Base-by-base conservation (phyloP, 2,888 invertebrate species). In the Drosophila eohydei region DNA sequence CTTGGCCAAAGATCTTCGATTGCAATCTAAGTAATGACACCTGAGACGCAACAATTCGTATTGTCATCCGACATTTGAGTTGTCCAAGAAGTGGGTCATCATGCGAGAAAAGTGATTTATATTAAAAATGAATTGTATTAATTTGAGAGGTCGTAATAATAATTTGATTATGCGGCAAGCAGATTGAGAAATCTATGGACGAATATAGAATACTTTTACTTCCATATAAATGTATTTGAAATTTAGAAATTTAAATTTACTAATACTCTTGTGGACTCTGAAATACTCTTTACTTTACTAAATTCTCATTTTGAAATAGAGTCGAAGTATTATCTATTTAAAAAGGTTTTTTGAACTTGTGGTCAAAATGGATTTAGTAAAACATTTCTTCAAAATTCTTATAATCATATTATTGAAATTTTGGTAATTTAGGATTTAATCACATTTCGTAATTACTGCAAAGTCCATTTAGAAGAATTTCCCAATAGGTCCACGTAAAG, bases 11-110 rank as follows among this genome's bases (percentile, higher is more conserved):
- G 50, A 41, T 48, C 56, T 14, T 34, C 26, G 40, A 26, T 30
- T 52, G 56, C 78, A 77, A 56, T 77, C 55, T 65, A 28, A 43
- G 26, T 62, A 71, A 59, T 77, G 51, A 65, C n/a, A 69, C 56
- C 50, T 8, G 0, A 4, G 1, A 12, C 1, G 26, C 14, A 14
- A 46, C 28, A 52, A 32, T 48, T 56, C 32, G 40, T 38, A 16
- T 32, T 44, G 61, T 51, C 52, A 62, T 50, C 50, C 70, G 68
- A 7, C 40, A 43, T n/a, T 54, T 28, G 14, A 46, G 66, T 46
- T 52, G 16, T 6, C 12, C 9, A 11, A 32, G 12, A 46, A 57
- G 36, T 50, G 41, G 43, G 41, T 11, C 56, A 50, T 26, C 38
- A 12, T 9, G 44, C n/a, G 32, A 21, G 54, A 8, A 55, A 44